These are phyloP conservation scores for Hyperoplus immaculatus DNA, from an alignment of 2,797 vertebrate genomes.

Conservation along the genomic window DNA sequence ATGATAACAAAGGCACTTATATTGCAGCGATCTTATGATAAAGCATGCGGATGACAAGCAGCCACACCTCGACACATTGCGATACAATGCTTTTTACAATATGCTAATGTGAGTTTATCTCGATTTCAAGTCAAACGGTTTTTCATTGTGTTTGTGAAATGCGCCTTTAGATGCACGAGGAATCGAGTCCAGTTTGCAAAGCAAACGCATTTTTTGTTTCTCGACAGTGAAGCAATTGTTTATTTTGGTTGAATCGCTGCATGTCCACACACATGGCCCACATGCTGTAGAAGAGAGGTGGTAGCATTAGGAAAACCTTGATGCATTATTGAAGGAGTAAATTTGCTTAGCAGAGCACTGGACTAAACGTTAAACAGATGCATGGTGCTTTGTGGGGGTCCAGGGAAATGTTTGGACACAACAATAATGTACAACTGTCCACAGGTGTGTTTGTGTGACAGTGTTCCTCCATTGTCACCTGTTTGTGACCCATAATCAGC, in stretches of 20 bases:
- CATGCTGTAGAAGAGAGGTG: not conserved
- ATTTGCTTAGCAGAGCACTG: not conserved
- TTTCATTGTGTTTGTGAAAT: constrained; percentile 12
- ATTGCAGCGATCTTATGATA: constrained; percentile 26
- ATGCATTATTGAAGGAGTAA: not conserved
- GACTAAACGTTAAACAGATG: constrained; percentile 9
- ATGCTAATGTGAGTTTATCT: constrained; percentile 11
- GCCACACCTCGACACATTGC: constrained; percentile 5
- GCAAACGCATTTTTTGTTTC: not conserved
- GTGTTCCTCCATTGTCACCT: constrained; percentile 3
- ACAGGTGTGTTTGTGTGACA: constrained; percentile 51
- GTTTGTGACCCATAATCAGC: constrained; percentile 18
- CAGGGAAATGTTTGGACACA: constrained; percentile 10
- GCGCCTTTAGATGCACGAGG: not conserved
- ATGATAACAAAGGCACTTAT: constrained; percentile 73
- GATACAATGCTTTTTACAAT: not conserved
- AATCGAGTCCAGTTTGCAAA: constrained; percentile 10
- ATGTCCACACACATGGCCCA: not conserved
- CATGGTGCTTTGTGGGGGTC: constrained; percentile 18
- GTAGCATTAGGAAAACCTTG: not conserved
- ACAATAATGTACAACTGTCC: constrained; percentile 11
- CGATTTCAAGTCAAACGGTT: not conserved
- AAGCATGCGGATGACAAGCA: not conserved
- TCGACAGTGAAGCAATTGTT: not conserved
- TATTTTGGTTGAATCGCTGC: not conserved